Evolutionary conservation across 1,140 invertebrate species (phyloP).

Genomic region (Oppia nitens): DNA sequence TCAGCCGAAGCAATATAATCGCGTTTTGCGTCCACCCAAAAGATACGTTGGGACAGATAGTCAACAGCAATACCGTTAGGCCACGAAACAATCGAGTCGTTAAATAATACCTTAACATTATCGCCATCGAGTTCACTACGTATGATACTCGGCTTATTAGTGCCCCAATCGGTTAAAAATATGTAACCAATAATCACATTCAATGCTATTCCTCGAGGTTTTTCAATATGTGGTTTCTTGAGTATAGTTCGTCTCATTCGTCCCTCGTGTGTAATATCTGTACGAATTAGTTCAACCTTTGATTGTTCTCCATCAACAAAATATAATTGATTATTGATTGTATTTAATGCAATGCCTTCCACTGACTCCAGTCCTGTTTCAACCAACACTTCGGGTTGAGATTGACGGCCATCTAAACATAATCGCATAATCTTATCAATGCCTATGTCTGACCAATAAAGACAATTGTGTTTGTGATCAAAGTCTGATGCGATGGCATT

Average conservation of each 20-base stretch:
- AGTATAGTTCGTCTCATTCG: constrained; percentile 59
- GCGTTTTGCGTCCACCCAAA: constrained; percentile 39
- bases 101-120: constrained; percentile 38
- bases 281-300: constrained; percentile 59
- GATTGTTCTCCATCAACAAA: constrained; percentile 60
- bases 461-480: constrained; percentile 62
- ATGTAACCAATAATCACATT: constrained; percentile 53
- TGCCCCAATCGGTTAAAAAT: constrained; percentile 87
- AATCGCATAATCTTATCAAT: constrained; percentile 57
- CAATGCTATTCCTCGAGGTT: constrained; percentile 69
- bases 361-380: constrained; percentile 57
- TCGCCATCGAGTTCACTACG: constrained; percentile 67
- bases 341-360: constrained; percentile 82
- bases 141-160: constrained; percentile 46
- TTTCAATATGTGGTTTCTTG: constrained; percentile 46
- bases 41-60: constrained; percentile 30
- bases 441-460: constrained; percentile 74
- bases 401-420: constrained; percentile 46
- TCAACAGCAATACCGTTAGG: constrained; percentile 45
- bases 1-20: constrained; percentile 63
- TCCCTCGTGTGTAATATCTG: constrained; percentile 44
- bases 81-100: constrained; percentile 38
- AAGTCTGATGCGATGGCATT: constrained; percentile 76
- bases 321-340: constrained; percentile 79
- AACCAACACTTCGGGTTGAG: constrained; percentile 46